phyloP scores from a whole-genome alignment of 2,888 invertebrate genomes.

The Pseudococcus viburni region DNA sequence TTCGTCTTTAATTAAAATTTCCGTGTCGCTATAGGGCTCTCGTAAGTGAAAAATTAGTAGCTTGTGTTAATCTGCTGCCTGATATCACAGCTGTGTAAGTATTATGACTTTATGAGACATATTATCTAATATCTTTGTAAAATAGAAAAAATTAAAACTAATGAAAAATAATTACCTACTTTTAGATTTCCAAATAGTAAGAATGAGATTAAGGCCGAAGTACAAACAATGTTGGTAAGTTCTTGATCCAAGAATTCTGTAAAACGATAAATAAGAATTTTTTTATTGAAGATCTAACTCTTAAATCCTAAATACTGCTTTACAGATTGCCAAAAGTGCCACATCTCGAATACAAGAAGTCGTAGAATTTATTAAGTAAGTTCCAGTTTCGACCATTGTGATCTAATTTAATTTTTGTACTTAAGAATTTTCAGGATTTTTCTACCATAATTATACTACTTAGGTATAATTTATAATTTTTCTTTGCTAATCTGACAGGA shows the following conservation, averaged over 20 bases:
- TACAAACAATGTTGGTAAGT: neutral
- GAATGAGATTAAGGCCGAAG: neutral
- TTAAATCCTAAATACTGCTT: neutral
- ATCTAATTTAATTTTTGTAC: too few species aligned
- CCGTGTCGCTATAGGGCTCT: neutral
- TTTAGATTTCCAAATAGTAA: slow-evolving; percentile 2
- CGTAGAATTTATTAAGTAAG: neutral
- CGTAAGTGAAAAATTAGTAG: neutral
- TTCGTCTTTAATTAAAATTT: neutral
- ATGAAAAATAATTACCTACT: neutral
- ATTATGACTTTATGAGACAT: neutral
- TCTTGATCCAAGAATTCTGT: neutral
- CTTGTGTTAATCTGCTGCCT: neutral
- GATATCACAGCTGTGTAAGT: slow-evolving; percentile 4
- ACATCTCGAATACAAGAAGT: neutral
- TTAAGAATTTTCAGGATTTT: too few species aligned
- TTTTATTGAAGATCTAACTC: too few species aligned
- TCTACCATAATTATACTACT: too few species aligned
- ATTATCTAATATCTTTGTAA: too few species aligned
- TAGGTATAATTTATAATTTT: neutral
- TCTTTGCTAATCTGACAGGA: neutral
- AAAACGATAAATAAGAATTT: neutral
- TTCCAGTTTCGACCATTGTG: neutral
- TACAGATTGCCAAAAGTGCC: slow-evolving; percentile 19
- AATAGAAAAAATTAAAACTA: too few species aligned